These are phyloP conservation scores for Antennarius striatus DNA, from an alignment of 2,113 vertebrate species.

Conservation along the genomic window DNA sequence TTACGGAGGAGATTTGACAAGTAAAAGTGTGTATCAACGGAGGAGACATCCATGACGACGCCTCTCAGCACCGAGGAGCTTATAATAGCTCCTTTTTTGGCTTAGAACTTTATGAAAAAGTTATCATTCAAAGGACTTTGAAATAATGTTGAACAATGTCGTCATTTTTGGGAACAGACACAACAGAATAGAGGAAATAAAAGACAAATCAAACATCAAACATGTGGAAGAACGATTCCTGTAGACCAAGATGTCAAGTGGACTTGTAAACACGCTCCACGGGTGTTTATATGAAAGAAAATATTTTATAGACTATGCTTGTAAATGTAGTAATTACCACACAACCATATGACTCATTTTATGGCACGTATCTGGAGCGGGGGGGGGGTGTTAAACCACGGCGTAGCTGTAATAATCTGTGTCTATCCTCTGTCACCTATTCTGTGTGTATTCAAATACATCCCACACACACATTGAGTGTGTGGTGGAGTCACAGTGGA, in stretches of 20 bases:
- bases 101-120: conserved; percentile 5
- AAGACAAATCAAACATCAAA: conserved; percentile 12
- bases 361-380: conserved; percentile 50
- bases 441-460: too few species aligned
- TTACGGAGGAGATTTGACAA: background rate
- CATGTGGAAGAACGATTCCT: background rate
- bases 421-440: background rate
- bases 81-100: conserved; percentile 14
- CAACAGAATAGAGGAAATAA: conserved; percentile 36
- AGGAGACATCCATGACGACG: conserved; percentile 4
- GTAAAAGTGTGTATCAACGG: background rate
- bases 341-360: conserved; percentile 34
- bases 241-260: too few species aligned
- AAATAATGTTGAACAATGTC: conserved; percentile 22
- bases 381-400: conserved; percentile 27
- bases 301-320: background rate
- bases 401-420: conserved; percentile 22
- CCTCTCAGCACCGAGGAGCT: background rate
- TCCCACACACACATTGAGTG: conserved; percentile 5
- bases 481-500: conserved; percentile 22
- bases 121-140: conserved; percentile 20
- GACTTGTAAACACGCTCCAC: background rate
- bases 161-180: conserved; percentile 20
- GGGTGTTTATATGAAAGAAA: background rate
- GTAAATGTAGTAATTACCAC: conserved; percentile 17